A percentile compares a stretch with the other conserved stretches of the same genome.
These are phyloP conservation scores for Charadrius vociferus DNA, from an alignment of 2,113 vertebrate species.

Conservation along the genomic window DNA sequence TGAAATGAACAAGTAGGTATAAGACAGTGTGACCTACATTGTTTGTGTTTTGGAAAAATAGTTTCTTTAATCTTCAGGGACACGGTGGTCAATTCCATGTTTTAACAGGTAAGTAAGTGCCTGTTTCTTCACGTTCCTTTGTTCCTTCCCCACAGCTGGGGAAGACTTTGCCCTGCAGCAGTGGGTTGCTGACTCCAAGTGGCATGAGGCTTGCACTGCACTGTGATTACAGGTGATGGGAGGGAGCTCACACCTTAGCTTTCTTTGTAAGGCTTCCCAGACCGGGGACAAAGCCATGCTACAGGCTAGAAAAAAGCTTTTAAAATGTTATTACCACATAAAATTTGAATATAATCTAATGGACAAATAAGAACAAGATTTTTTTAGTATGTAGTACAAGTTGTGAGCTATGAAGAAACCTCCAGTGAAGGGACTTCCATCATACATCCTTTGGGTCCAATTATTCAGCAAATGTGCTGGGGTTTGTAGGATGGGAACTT, in stretches of 20 bases:
- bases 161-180: background rate
- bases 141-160: background rate
- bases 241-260: background rate
- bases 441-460: background rate
- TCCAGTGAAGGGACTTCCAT: background rate
- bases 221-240: background rate
- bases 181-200: conserved; percentile 28
- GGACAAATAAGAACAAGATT: too few relatives aligned
- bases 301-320: background rate
- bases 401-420: background rate
- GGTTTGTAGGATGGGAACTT: background rate
- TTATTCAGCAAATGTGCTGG: background rate
- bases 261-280: background rate
- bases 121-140: background rate
- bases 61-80: background rate
- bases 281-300: rapidly evolving
- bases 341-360: too few relatives aligned
- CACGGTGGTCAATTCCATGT: too few relatives aligned
- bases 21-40: rapidly evolving
- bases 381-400: background rate
- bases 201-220: background rate
- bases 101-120: background rate
- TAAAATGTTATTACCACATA: rapidly evolving
- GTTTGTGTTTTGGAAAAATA: background rate
- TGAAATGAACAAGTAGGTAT: background rate